Evolutionary conservation across 1,140 invertebrate species (phyloP), one percentile per base, ranked within the genome.

Genomic region (Camponotus pennsylvanicus): DNA sequence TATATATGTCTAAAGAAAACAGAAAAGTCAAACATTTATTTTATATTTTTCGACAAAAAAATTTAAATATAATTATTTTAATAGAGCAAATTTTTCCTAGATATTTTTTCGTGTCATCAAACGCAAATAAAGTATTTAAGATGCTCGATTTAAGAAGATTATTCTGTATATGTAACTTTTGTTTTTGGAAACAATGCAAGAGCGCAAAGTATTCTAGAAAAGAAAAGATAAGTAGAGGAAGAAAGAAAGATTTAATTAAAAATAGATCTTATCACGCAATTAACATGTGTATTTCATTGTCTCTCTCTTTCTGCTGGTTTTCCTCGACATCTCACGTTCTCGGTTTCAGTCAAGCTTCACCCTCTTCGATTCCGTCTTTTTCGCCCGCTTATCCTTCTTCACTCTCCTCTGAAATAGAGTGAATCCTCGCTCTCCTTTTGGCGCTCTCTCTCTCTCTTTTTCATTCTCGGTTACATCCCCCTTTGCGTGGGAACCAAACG

Each of bases 171-270:
- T 27, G 9, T 32, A 63, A 2, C 27, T 15, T 76, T 9, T 11
- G 8, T 57, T 18, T 34, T 34, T 21, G 13, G 0, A 15, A 57
- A 37, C 6, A 37, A 21, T 55, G 5, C 11, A n/a, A n/a, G n/a
- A 15, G 42, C 2, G 6, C 3, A 64, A 32, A 21, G 40, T 64
- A 49, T n/a, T 21, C 42, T 27, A 49, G 1, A 45, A 13, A 32
- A n/a, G 8, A 42, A 3, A 5, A 75, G 13, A 59, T 11, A 13
- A 37, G 67, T 11, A 49, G 21, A 18, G 66, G n/a, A 18, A 6
- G 40, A 18, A 15, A 40, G 21, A 49, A 21, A 42, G 52, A 85
- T 90, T 90, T 87, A 91, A 90, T 90, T 89, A 91, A 90, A 83
- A n/a, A 21, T 34, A 69, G 45, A 27, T 86, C 76, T 85, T 83